Conservation (phyloP, 2,113 vertebrate species). For the Silurus meridionalis region DNA sequence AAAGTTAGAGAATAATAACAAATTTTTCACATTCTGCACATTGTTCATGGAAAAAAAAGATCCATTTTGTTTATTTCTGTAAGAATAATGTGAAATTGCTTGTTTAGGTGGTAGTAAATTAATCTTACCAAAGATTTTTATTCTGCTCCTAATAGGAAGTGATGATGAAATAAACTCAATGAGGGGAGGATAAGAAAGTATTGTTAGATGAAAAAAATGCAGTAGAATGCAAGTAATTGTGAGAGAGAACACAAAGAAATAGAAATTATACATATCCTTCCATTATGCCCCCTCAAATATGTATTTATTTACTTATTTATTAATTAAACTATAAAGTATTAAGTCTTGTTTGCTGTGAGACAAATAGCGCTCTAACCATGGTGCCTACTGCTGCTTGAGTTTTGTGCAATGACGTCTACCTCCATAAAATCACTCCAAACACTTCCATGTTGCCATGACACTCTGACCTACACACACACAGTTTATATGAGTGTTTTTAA, state of each 20-base stretch:
- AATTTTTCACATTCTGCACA: neutral
- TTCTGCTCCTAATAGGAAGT: too few relatives aligned
- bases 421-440: constrained; percentile 48
- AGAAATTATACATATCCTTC: neutral
- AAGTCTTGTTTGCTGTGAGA: neutral
- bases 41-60: too few relatives aligned
- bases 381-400: constrained; percentile 28
- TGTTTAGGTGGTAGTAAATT: neutral
- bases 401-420: constrained; percentile 11
- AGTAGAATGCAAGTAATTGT: too few relatives aligned
- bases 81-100: neutral
- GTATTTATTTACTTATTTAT: neutral
- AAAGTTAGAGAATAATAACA: neutral
- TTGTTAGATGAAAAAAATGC: too few relatives aligned
- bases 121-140: neutral
- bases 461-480: constrained; percentile 31
- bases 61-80: neutral
- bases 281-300: too few relatives aligned
- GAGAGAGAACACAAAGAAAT: too few relatives aligned
- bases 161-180: too few relatives aligned
- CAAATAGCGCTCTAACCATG: constrained; percentile 37
- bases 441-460: constrained; percentile 51
- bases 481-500: constrained; percentile 46
- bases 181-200: too few relatives aligned
- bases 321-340: neutral